Evolutionary conservation across 2,113 vertebrate genomes (phyloP).

Genomic region (Thermophis baileyi): DNA sequence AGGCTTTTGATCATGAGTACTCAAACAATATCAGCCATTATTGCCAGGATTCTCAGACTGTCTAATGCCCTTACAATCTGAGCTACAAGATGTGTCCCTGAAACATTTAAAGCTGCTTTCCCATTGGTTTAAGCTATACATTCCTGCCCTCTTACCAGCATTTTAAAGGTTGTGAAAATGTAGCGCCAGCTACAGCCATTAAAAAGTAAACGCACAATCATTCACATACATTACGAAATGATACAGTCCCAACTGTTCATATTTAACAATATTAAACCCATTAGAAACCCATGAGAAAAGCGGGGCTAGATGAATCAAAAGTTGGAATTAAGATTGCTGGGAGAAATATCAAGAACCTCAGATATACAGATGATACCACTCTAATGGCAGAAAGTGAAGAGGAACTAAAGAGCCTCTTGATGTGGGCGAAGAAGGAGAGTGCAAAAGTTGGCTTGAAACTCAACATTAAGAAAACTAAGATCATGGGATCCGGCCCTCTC

Average conservation of each 20-base stretch:
- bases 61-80: neutral
- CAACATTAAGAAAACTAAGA: too few species aligned
- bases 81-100: neutral
- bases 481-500: too few species aligned
- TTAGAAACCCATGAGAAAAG: too few species aligned
- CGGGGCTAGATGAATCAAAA: too few species aligned
- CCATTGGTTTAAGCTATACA: neutral
- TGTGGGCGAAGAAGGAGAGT: too few species aligned
- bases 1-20: neutral
- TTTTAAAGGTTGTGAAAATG: neutral
- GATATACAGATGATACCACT: too few species aligned
- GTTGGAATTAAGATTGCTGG: too few species aligned
- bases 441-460: too few species aligned
- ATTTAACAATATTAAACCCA: neutral
- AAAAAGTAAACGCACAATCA: neutral
- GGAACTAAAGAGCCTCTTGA: too few species aligned
- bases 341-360: too few species aligned
- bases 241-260: neutral
- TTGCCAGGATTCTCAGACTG: neutral
- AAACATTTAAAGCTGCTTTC: neutral
- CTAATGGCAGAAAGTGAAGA: too few species aligned
- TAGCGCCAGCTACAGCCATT: neutral
- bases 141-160: neutral
- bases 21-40: neutral
- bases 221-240: neutral